Evolutionary conservation across 2,888 invertebrate species (phyloP).

Genomic region (Synergus japonicus): DNA sequence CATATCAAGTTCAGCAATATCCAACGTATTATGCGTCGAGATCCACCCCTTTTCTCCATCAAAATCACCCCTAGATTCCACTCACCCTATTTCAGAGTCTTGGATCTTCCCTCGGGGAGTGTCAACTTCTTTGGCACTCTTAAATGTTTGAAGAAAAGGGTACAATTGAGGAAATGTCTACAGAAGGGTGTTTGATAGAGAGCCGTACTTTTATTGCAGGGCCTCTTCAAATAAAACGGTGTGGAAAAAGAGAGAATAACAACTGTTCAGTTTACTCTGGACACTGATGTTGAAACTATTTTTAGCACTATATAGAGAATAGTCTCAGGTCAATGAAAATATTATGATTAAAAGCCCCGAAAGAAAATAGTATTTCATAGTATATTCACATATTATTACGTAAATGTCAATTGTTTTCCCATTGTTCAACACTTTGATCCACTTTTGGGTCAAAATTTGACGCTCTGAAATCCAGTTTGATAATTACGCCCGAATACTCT

Average conservation of each 20-base stretch:
- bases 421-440: too few species aligned
- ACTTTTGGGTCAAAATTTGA: too few species aligned
- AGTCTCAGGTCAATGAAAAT: too few species aligned
- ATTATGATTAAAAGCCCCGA: too few species aligned
- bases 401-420: too few species aligned
- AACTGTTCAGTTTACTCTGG: not conserved
- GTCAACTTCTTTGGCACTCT: not conserved
- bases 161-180: not conserved
- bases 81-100: not conserved
- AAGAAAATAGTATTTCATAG: too few species aligned
- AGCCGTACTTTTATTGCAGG: not conserved
- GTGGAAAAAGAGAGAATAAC: not conserved
- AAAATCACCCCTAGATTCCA: not conserved
- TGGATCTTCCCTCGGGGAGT: not conserved
- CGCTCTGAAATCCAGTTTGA: too few species aligned
- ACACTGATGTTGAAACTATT: not conserved
- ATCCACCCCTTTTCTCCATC: constrained; percentile 33
- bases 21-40: constrained; percentile 55
- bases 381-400: too few species aligned
- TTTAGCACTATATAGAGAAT: not conserved
- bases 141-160: not conserved
- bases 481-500: not conserved
- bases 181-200: not conserved
- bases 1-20: constrained; percentile 56
- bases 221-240: not conserved